Evolutionary conservation across 2,113 vertebrate species (phyloP), one percentile per base, ranked within the genome.

Genomic region (Vulpes lagopus): DNA sequence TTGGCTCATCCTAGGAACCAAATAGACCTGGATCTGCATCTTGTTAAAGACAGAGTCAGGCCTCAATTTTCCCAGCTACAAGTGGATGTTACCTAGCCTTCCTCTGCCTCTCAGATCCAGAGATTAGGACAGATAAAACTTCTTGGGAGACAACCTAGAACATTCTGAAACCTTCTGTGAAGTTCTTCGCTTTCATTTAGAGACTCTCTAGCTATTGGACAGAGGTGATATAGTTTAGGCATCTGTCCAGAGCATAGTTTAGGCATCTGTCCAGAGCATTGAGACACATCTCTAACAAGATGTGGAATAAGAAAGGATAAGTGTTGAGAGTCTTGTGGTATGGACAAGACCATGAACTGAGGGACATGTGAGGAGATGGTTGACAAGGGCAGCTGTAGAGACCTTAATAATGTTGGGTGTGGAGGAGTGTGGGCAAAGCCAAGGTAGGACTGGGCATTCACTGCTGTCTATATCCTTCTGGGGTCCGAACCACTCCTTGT

Each of bases 291-390:
- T 57, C 11, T 43, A 55, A 71, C 67, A 35, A 43, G 43, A 43
- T 43, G 43, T 43, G 43, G 43, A 51, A 51, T n/a, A 84, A 93
- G 74, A 69, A 81, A 91, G 69, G 51, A 17, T 25, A 11, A 95
- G 4, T 8, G 51, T 53, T 7, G 11, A 92, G 65, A 98, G 93
- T 97, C 89, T 98, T 96, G 62, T 76, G 97, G 96, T 19, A 79
- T 93, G 91, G 85, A 88, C 15, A 30, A 97, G 11, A 86, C 94
- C 27, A 85, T 62, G 83, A 96, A 88, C 96, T 98, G 62, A 96
- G 97, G 62, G 65, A 71, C 69, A 0, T 11, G 35, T 57, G 76
- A 97, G 60, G 89, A 97, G 49, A 22, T 94, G 86, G 85, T 98
- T 22, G 78, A 62, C 15, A 1, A 97, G 30, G 71, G 43, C 0